phyloP scores from a whole-genome alignment of 2,797 vertebrate genomes.

The Helicolenus hilgendorfi region DNA sequence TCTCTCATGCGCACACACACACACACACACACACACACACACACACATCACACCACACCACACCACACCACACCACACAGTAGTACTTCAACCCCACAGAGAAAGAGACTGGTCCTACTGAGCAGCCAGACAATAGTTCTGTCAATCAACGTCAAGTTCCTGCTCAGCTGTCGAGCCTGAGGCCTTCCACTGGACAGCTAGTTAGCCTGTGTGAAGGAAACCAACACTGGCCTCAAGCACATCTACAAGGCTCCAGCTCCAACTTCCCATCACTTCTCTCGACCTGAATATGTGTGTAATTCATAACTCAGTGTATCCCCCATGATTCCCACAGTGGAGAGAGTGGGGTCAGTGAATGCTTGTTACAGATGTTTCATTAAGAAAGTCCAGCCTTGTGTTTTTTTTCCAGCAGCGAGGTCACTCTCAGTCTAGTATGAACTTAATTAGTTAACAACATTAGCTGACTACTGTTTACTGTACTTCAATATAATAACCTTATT shows the following conservation, averaged over 20 bases:
- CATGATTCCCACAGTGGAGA: conserved; percentile 19
- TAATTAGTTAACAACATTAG: not conserved
- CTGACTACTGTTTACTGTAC: not conserved
- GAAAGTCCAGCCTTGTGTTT: not conserved
- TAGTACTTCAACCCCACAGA: conserved; percentile 40
- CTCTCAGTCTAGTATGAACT: not conserved
- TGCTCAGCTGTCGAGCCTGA: conserved; percentile 48
- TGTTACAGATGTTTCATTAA: conserved; percentile 1
- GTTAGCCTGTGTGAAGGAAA: conserved; percentile 37
- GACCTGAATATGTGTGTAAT: conserved; percentile 21
- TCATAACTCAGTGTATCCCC: conserved; percentile 8
- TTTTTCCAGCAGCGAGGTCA: not conserved
- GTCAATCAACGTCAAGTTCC: conserved; percentile 73
- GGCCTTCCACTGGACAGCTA: conserved; percentile 41
- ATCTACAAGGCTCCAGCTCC: conserved; percentile 3
- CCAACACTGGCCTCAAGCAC: conserved; percentile 14
- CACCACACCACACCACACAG: conserved; percentile 3
- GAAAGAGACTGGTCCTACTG: conserved; percentile 57
- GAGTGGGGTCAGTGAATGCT: conserved; percentile 3
- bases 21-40: not conserved
- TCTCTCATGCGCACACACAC: conserved; percentile 9
- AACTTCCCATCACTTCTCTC: conserved; percentile 8
- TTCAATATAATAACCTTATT: not conserved
- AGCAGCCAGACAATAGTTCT: conserved; percentile 70
- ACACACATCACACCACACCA: conserved; percentile 5